A percentile compares a stretch with the other conserved stretches of the same genome.
phyloP scores from a whole-genome alignment of 1,140 invertebrate species.

The Tachypleus tridentatus region DNA sequence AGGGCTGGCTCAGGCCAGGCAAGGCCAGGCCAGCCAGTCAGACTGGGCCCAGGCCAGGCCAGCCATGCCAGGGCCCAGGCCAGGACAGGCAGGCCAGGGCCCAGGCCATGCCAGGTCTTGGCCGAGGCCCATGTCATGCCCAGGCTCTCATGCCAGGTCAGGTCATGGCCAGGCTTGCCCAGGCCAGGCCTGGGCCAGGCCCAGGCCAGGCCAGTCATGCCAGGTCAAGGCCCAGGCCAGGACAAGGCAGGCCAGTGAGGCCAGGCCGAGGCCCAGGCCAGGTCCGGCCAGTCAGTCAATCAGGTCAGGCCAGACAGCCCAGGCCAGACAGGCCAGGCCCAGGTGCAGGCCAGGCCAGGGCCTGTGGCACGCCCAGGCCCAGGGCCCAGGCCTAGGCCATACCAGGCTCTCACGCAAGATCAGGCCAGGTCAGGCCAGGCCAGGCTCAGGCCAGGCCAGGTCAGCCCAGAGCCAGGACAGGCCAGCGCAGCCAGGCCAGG shows the following conservation, averaged over 20 bases:
- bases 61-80: too few relatives aligned
- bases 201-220: slow-evolving; percentile 20
- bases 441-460: slow-evolving; percentile 23
- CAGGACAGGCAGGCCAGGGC: too few relatives aligned
- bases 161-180: too few relatives aligned
- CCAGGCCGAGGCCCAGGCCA: slow-evolving; percentile 24
- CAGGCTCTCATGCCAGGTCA: too few relatives aligned
- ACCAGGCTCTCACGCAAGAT: slow-evolving; percentile 20
- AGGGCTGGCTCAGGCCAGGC: slow-evolving; percentile 22
- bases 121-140: too few relatives aligned
- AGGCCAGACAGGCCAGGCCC: slow-evolving; percentile 21
- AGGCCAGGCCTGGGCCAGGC: slow-evolving; percentile 22
- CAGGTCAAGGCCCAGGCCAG: slow-evolving; percentile 24
- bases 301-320: slow-evolving; percentile 26
- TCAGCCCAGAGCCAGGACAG: too few relatives aligned
- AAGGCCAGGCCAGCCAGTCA: slow-evolving; percentile 18
- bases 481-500: slow-evolving; percentile 25
- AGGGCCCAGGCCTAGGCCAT: slow-evolving; percentile 18
- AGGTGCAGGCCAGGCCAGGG: too few relatives aligned
- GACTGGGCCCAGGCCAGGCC: slow-evolving; percentile 25
- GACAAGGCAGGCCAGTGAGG: slow-evolving; percentile 24
- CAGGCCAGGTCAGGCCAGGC: slow-evolving; percentile 24
- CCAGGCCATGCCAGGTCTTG: too few relatives aligned
- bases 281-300: too few relatives aligned
- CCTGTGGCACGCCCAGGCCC: slow-evolving; percentile 21